Evolutionary conservation across 2,888 invertebrate genomes (phyloP), one percentile per base, ranked within the genome.

Genomic region (Lottia gigantea): DNA sequence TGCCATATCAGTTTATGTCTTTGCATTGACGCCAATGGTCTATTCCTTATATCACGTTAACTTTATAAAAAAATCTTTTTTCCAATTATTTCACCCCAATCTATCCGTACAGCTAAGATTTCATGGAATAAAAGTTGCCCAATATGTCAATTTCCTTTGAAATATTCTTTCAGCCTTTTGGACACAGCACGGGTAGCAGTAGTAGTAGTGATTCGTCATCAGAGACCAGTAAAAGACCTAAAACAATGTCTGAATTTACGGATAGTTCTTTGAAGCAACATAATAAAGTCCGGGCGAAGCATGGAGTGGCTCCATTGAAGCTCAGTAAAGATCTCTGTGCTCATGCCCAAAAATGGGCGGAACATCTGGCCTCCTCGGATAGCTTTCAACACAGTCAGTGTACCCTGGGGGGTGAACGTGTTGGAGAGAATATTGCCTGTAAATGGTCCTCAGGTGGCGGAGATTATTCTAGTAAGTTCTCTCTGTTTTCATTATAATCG

Each of bases 361-460:
- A 95, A 88, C 93, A 95, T 83, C 89, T 95, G 82, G 95, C 95
- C 15, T 93, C 94, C 86, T 93, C 93, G 4, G 93, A 94, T 86
- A 92, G 92, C 81, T 94, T 95, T 89, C 93, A 94, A 88, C 87
- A 89, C 74, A 91, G 94, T 77, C 93, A 92, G 86, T 93, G 94
- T 87, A 91, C 92, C 66, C 93, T 93, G 81, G 92, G 94, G 46
- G 95, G 95, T 0, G 94, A 95, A 88, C 71, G 78, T 31, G 68
- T 87, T 0, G 87, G 87, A 2, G 87, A 88, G 76, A 87, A 87
- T 72, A 83, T 88, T 25, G 86, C 86, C 47, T 81, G 78, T 65
- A 85, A 85, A 75, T 87, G 85, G 85, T 81, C 82, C 12, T 81
- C 80, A 4, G 68, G 75, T 7, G 82, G 81, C 2, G 80, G 81